Percentiles rank a stretch among this genome's conserved stretches.
These are phyloP conservation scores for Zele albiditarsus DNA, from an alignment of 2,888 invertebrate genomes.

Conservation along the genomic window DNA sequence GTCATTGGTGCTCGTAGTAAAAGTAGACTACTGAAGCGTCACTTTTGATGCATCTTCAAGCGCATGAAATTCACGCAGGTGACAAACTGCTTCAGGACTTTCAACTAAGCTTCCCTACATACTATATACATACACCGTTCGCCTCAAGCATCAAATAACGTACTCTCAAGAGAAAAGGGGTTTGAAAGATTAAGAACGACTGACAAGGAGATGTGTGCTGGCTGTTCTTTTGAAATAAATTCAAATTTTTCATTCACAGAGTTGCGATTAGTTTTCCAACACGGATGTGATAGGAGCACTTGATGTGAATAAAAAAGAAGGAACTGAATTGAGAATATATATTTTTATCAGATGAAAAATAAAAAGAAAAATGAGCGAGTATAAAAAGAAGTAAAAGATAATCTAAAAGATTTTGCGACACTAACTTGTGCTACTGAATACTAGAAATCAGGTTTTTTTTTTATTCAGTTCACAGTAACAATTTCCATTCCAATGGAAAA, in stretches of 20 bases:
- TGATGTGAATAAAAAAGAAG: background rate
- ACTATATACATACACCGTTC: too few species aligned
- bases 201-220: background rate
- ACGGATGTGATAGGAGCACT: background rate
- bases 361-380: too few species aligned
- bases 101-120: background rate
- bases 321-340: background rate
- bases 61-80: conserved; percentile 17
- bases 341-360: conserved; percentile 14
- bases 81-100: conserved; percentile 12
- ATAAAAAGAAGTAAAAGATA: too few species aligned
- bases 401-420: too few species aligned
- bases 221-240: conserved; percentile 13
- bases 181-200: background rate
- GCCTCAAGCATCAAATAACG: background rate
- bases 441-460: too few species aligned
- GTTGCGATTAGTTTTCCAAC: conserved; percentile 27
- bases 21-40: too few species aligned
- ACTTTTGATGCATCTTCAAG: conserved; percentile 11
- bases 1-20: too few species aligned
- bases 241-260: conserved; percentile 17
- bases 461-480: too few species aligned
- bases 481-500: too few species aligned
- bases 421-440: too few species aligned
- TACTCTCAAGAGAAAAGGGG: conserved; percentile 10